Conservation (phyloP, 2,797 vertebrate genomes). For the Pristis pectinata region DNA sequence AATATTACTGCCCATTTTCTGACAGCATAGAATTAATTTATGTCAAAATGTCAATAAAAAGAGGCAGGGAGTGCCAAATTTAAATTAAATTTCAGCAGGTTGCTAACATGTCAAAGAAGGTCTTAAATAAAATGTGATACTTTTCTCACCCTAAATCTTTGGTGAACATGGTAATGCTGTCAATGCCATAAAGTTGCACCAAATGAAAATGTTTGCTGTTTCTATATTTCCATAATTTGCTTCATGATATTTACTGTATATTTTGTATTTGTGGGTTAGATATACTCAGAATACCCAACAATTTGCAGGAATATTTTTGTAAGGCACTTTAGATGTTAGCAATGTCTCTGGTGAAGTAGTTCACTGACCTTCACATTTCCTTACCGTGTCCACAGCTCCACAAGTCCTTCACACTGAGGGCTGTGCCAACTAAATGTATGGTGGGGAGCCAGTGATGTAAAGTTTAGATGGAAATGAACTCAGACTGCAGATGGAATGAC, state of each 20-base stretch:
- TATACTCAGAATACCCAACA: neutral
- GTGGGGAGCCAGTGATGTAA: neutral
- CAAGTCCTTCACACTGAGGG: neutral
- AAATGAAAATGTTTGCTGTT: neutral
- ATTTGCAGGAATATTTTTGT: neutral
- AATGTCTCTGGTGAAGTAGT: neutral
- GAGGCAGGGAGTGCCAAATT: neutral
- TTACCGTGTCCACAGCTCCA: neutral
- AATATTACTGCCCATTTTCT: conserved; percentile 22
- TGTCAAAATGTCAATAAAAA: conserved; percentile 29
- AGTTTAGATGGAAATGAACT: conserved; percentile 2
- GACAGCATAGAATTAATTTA: neutral
- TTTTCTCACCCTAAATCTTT: neutral
- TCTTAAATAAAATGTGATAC: conserved; percentile 17
- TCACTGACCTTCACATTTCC: neutral
- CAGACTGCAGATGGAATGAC: neutral
- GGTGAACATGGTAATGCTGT: neutral
- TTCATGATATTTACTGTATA: neutral
- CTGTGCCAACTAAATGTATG: too few species aligned
- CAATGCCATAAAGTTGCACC: neutral
- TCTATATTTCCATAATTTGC: neutral
- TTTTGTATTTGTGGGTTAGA: neutral
- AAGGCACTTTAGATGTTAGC: neutral
- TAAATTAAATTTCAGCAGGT: conserved; percentile 33
- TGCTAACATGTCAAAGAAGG: neutral